These are phyloP conservation scores for Gastrophysa polygoni DNA, from an alignment of 2,888 invertebrate genomes.

Conservation along the genomic window DNA sequence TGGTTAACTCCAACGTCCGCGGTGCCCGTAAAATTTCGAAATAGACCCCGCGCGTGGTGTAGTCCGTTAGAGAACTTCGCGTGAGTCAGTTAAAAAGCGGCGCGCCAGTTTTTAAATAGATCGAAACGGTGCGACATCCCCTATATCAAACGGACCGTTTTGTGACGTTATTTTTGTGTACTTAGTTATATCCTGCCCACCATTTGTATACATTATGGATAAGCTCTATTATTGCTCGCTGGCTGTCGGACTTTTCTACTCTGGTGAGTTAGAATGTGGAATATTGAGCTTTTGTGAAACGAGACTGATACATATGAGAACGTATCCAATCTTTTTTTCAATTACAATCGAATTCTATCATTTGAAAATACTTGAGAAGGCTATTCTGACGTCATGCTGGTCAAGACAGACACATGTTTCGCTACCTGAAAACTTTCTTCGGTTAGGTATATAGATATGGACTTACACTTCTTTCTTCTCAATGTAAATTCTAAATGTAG, in stretches of 20 bases:
- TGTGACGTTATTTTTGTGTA: conserved; percentile 20
- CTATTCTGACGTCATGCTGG: too few species aligned
- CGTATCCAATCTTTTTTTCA: too few species aligned
- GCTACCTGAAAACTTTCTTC: too few species aligned
- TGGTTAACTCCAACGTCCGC: conserved; percentile 34
- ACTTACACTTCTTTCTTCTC: too few species aligned
- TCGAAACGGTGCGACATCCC: conserved; percentile 24
- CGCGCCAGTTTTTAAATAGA: conserved; percentile 36
- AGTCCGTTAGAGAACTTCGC: conserved; percentile 42
- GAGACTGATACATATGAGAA: too few species aligned
- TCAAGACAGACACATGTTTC: too few species aligned
- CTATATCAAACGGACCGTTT: conserved; percentile 5
- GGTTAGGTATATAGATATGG: too few species aligned
- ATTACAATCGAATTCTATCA: too few species aligned
- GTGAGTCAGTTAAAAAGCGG: conserved; percentile 33
- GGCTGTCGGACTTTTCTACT: conserved; percentile 14
- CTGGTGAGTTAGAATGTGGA: conserved; percentile 26
- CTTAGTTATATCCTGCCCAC: too few species aligned
- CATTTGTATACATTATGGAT: conserved; percentile 23
- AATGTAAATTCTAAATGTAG: too few species aligned
- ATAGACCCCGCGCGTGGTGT: conserved; percentile 36
- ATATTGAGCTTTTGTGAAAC: not conserved
- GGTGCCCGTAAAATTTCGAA: conserved; percentile 43
- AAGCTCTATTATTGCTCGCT: conserved; percentile 19
- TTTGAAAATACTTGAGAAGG: too few species aligned